Evolutionary conservation across 2,113 vertebrate genomes (phyloP).

Genomic region (Tricholaema leucomelas): DNA sequence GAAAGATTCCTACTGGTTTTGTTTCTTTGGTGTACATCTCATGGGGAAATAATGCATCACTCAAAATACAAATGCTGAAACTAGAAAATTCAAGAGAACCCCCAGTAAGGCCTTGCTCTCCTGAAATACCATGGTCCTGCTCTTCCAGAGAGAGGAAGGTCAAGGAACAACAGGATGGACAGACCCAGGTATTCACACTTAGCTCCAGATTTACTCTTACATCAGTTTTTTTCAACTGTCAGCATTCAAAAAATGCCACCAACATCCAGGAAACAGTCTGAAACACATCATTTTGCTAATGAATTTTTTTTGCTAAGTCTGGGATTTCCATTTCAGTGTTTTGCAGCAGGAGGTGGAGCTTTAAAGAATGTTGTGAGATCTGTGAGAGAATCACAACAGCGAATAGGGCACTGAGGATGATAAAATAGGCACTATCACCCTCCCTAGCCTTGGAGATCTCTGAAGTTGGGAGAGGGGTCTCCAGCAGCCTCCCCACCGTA

Average conservation of each 20-base stretch:
- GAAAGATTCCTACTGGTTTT: not conserved
- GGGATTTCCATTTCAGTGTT: not conserved
- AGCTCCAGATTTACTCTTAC: not conserved
- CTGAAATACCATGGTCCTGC: not conserved
- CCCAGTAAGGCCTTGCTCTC: not conserved
- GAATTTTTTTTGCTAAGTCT: too few species aligned
- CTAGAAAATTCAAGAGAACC: not conserved
- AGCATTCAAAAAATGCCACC: not conserved
- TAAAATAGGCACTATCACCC: rapidly evolving
- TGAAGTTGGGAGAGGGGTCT: not conserved
- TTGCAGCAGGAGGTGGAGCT: not conserved
- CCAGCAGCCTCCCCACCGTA: rapidly evolving
- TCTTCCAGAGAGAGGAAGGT: not conserved
- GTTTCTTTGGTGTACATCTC: not conserved
- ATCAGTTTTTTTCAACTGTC: not conserved
- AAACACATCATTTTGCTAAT: not conserved
- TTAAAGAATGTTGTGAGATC: rapidly evolving
- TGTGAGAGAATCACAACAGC: not conserved
- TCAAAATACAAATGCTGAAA: not conserved
- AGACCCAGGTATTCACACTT: not conserved
- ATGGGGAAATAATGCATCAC: not conserved
- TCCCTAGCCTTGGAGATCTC: not conserved
- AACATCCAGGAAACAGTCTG: not conserved
- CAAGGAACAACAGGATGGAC: not conserved
- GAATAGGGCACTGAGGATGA: not conserved